These are phyloP conservation scores for Limonius californicus DNA, from an alignment of 1,140 invertebrate species.

Conservation along the genomic window DNA sequence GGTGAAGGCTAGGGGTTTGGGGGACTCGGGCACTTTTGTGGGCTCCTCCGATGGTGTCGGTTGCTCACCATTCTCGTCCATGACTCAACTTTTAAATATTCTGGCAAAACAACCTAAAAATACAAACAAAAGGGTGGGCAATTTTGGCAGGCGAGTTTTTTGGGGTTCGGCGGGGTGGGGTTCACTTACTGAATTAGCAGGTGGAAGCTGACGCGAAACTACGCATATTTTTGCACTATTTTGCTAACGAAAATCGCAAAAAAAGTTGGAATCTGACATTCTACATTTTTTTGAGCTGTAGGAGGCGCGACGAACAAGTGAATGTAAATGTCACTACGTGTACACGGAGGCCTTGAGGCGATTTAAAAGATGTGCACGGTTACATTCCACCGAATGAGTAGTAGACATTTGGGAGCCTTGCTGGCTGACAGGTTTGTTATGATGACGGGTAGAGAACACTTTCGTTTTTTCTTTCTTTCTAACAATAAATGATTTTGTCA, in stretches of 20 bases:
- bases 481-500: no score
- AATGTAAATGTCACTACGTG: background rate
- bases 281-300: conserved; percentile 9
- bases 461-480: no score
- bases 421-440: no score
- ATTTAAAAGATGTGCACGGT: background rate
- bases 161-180: background rate
- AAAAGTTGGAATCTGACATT: background rate
- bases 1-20: conserved; percentile 57
- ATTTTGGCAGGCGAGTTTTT: background rate
- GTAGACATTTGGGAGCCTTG: no score
- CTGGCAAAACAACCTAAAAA: conserved; percentile 17
- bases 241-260: conserved; percentile 3
- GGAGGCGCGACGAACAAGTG: conserved; percentile 9
- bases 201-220: background rate
- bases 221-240: background rate
- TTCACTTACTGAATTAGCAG: background rate
- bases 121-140: conserved; percentile 2
- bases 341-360: background rate
- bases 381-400: no score
- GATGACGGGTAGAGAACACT: no score
- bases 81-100: conserved; percentile 33
- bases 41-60: conserved; percentile 5
- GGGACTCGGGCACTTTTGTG: conserved; percentile 36
- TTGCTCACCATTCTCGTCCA: conserved; percentile 31